Conservation (phyloP, 2,113 vertebrate genomes). For the Canis aureus region DNA sequence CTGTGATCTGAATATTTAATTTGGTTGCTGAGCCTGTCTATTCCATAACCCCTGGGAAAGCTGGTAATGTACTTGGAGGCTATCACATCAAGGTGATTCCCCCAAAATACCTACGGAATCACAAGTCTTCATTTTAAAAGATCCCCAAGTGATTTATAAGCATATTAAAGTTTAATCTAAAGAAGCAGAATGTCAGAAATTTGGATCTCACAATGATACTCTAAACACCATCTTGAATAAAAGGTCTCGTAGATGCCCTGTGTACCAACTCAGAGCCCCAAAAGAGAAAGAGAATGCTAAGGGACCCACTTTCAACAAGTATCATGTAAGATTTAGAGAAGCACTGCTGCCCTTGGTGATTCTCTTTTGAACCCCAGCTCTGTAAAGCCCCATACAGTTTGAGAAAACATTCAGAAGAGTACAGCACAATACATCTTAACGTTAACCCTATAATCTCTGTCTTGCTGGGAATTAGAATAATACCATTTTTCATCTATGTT, state of each 20-base stretch:
- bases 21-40: background rate
- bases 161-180: constrained; percentile 20
- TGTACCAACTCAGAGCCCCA: background rate
- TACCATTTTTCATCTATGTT: background rate
- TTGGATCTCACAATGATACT: background rate
- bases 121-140: constrained; percentile 60
- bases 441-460: background rate
- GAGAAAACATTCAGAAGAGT: constrained; percentile 9
- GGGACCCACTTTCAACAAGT: background rate
- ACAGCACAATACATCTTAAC: background rate
- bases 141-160: constrained; percentile 29
- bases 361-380: background rate
- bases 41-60: background rate
- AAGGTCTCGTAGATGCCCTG: background rate
- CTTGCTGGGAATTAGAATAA: constrained; percentile 21
- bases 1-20: background rate
- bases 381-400: background rate
- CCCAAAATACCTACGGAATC: constrained; percentile 59
- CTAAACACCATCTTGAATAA: background rate
- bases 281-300: background rate
- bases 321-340: background rate
- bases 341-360: background rate
- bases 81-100: constrained; percentile 38
- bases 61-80: background rate
- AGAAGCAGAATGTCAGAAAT: constrained; percentile 60